Evolutionary conservation across 2,797 vertebrate species (phyloP), one percentile per base, ranked within the genome.

Genomic region (Periophthalmus magnuspinnatus): DNA sequence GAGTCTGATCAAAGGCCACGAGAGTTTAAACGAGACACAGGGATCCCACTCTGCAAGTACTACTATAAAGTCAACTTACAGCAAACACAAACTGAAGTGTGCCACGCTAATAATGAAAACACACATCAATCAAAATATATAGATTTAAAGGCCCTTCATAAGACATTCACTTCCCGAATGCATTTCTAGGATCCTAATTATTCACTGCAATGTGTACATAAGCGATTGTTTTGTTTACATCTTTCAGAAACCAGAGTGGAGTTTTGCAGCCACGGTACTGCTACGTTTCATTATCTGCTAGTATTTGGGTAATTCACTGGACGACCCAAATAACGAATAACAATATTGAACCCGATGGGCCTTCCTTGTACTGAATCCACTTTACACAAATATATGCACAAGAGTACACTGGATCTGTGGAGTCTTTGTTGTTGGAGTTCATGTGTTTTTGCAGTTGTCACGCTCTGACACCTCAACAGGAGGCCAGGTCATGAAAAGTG

Each of bases 401-500:
- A 64, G 48, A 65, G 55, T 50, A 61, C 16, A 63, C 38, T 62
- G 58, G 73, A 75, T 81, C 81, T 75, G 66, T 71, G 72, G 69
- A 85, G 80, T 86, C 85, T 85, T 79, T 85, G 84, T 88, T 79
- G 84, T 88, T 87, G 84, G 79, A 76, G 76, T 73, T 55, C 72
- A 77, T 84, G 74, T 70, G 71, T 74, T 85, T n/a, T 81, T 78
- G 82, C 73, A 82, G 76, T 82, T 75, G 78, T 77, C 85, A 84
- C 65, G 21, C 72, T 76, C 62, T 54, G 77, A 82, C 65, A 86
- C 75, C 75, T 80, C 83, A 75, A n/a, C 34, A 64, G 75, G 75
- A 72, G 78, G 71, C 76, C 69, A 24, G 87, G 89, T 91, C 82
- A 90, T 75, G 83, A 69, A 72, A 80, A 91, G 88, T 86, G 81